phyloP scores from a whole-genome alignment of 2,888 invertebrate species.

The Fissipunctia ypsillon region DNA sequence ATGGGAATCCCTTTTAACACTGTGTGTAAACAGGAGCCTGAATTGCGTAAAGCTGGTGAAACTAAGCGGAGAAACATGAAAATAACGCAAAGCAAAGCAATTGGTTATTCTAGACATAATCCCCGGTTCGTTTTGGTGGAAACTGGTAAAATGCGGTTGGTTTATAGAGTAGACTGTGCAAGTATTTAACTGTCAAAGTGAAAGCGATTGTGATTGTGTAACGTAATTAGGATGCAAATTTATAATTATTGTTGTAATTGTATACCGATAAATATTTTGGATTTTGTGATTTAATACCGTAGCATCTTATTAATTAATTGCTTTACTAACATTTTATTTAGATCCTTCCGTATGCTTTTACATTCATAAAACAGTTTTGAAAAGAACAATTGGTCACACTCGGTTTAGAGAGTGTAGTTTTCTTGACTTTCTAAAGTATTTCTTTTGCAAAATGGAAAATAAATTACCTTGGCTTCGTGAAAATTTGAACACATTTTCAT shows the following conservation, averaged over 20 bases:
- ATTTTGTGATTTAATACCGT: background rate
- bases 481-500: too few species aligned
- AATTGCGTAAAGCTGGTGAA: background rate
- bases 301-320: background rate
- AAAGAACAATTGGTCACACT: too few species aligned
- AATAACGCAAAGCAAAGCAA: background rate
- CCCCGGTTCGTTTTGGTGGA: background rate
- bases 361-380: too few species aligned
- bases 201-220: background rate
- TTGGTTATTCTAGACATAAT: background rate
- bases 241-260: background rate
- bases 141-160: background rate
- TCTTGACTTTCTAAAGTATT: too few species aligned
- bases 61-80: too few species aligned
- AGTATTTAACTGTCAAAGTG: background rate
- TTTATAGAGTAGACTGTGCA: background rate
- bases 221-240: background rate
- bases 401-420: too few species aligned
- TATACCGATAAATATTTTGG: background rate
- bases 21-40: background rate
- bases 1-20: conserved; percentile 31
- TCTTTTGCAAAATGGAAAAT: too few species aligned
- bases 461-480: too few species aligned
- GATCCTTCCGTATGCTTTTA: too few species aligned
- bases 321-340: too few species aligned